Conservation (phyloP, 2,113 vertebrate species). For the Sorex araneus region DNA sequence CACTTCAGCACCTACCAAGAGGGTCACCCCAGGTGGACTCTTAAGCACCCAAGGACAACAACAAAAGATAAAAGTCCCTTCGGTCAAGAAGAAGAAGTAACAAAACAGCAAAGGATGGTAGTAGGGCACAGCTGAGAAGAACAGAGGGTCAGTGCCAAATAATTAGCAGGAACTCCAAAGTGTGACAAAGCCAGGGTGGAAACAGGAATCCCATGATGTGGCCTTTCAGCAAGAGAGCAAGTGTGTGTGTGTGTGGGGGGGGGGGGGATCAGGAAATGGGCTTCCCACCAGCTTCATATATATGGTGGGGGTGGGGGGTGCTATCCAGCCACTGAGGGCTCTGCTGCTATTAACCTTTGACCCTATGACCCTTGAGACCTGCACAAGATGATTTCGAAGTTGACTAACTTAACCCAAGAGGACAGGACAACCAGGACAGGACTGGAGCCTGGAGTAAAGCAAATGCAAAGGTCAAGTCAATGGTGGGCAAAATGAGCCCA, state of each 20-base stretch:
- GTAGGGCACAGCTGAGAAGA: not conserved
- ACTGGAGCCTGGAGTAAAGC: not conserved
- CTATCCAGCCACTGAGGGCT: not conserved
- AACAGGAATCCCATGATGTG: not conserved
- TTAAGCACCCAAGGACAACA: too few relatives aligned
- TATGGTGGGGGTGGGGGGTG: too few relatives aligned
- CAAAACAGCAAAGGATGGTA: not conserved
- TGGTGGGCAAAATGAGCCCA: not conserved
- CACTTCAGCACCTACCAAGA: too few relatives aligned
- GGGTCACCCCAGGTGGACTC: too few relatives aligned
- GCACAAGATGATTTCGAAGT: not conserved
- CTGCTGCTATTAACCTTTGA: constrained; percentile 18
- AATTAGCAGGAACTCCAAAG: too few relatives aligned
- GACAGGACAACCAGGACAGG: not conserved
- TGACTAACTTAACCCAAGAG: not conserved
- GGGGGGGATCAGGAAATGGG: not conserved
- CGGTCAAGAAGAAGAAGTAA: not conserved
- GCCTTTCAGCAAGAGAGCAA: not conserved
- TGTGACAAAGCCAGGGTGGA: not conserved
- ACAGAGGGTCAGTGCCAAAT: not conserved
- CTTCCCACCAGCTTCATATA: not conserved
- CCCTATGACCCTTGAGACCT: not conserved
- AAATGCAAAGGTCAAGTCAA: not conserved
- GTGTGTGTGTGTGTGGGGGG: too few relatives aligned
- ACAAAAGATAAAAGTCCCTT: not conserved